Evolutionary conservation across 2,888 invertebrate species (phyloP), one percentile per base, ranked within the genome.

Genomic region (Clitarchus hookeri): DNA sequence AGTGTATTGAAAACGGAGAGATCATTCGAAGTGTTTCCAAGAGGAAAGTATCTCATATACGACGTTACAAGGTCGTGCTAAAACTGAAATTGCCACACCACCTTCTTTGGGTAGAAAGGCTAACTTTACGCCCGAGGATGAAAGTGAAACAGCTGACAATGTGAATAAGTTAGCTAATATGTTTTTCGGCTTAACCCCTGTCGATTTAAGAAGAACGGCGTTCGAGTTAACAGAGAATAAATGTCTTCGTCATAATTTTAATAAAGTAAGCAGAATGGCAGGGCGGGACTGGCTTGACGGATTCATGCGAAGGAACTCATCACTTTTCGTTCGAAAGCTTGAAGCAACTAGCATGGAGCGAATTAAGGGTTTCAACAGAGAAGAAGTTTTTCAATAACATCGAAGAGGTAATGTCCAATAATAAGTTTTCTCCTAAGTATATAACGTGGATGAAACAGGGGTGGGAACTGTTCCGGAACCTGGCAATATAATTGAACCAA

Each of bases 111-210:
- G 6, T 44, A 53, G 27, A 54, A 26, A 26, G 11, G 0, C 27
- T 26, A 65, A 0, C 11, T 77, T 84, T 27, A 65, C 27, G 27
- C 9, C 44, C 19, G 0, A 27, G 26, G 25, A 77, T 16, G 77
- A 77, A 11, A 8, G 8, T 19, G 27, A 19, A 84, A 84, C n/a
- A n/a, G n/a, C n/a, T n/a, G n/a, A n/a, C n/a, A n/a, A n/a, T n/a
- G n/a, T n/a, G n/a, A n/a, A n/a, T n/a, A n/a, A n/a, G n/a, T 54
- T 84, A 27, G 26, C 84, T 23, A 84, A 54, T 54, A 53, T 54
- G 11, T 65, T 84, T 48, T 65, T 65, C 65, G 84, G 65, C 53
- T 25, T 84, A 54, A 53, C 54, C 13, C 3, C 6, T 26, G n/a
- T 4, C 11, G 84, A 84, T 6, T 25, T 84, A 53, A 54, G 84